Conservation (phyloP, 2,113 vertebrate genomes). For the Egretta garzetta region DNA sequence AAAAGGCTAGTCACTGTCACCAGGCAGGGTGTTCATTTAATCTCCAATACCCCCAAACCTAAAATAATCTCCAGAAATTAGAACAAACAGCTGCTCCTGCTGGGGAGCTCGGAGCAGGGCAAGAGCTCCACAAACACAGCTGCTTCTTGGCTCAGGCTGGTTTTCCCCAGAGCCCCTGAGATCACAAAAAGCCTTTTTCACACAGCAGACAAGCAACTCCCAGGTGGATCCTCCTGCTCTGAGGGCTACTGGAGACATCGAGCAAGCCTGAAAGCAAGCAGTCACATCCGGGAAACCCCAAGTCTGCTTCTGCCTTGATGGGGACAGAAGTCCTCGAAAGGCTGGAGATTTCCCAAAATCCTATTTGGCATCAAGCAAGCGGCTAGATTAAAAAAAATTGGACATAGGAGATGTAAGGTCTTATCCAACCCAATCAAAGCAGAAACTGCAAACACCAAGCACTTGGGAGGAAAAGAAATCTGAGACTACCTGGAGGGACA, state of each 20-base stretch:
- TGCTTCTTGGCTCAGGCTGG: constrained; percentile 16
- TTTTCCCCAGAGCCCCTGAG: not conserved
- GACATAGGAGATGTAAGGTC: not conserved
- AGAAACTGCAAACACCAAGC: not conserved
- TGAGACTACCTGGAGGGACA: not conserved
- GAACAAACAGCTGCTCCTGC: constrained; percentile 33
- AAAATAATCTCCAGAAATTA: constrained; percentile 2
- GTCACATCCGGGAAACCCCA: not conserved
- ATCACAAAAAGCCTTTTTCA: constrained; percentile 37
- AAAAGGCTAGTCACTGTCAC: not conserved
- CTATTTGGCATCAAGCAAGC: not conserved
- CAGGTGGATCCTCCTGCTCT: constrained; percentile 11
- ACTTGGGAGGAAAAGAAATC: not conserved
- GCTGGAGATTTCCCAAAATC: not conserved
- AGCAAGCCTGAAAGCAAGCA: not conserved
- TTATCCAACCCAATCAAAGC: not conserved
- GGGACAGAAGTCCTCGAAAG: not conserved
- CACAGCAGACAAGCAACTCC: not conserved
- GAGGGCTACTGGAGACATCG: not conserved
- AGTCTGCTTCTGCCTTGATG: not conserved
- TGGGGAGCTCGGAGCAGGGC: constrained; percentile 26
- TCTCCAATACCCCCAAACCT: not conserved
- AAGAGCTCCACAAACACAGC: constrained; percentile 50
- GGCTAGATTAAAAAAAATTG: not conserved
- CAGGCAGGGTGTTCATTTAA: not conserved